Evolutionary conservation across 2,888 invertebrate genomes (phyloP).

Genomic region (Boloria selene): DNA sequence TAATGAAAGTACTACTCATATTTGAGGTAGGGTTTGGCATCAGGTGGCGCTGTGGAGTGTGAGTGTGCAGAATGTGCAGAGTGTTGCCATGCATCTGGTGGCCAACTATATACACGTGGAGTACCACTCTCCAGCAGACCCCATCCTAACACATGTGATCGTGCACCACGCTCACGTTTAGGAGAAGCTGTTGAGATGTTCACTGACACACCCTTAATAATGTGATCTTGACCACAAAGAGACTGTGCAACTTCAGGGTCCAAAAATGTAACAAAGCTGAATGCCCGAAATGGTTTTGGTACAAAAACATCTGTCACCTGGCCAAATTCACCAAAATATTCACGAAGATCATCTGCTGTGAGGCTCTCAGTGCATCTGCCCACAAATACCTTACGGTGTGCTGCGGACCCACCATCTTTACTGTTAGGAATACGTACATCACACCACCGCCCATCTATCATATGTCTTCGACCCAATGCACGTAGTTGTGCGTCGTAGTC

Average conservation of each 20-base stretch:
- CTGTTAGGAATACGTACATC: conserved; percentile 88
- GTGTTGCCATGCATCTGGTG: conserved; percentile 51
- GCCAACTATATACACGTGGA: conserved; percentile 55
- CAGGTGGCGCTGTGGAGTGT: conserved; percentile 49
- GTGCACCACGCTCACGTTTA: conserved; percentile 83
- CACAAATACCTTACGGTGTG: conserved; percentile 90
- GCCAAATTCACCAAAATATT: conserved; percentile 90
- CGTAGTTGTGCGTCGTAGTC: conserved; percentile 85
- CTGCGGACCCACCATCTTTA: conserved; percentile 85
- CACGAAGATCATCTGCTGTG: conserved; percentile 88
- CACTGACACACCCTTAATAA: conserved; percentile 92
- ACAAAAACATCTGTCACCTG: conserved; percentile 94
- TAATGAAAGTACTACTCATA: conserved; percentile 62
- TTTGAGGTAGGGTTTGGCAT: conserved; percentile 76
- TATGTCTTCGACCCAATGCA: conserved; percentile 84
- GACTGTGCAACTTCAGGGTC: conserved; percentile 91
- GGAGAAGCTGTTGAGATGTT: conserved; percentile 94
- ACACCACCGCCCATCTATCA: conserved; percentile 88
- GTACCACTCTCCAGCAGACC: conserved; percentile 60
- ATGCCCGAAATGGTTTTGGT: conserved; percentile 91
- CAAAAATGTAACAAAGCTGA: conserved; percentile 92
- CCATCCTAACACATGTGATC: conserved; percentile 59
- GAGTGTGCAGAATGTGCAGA: conserved; percentile 48
- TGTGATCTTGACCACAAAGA: conserved; percentile 91
- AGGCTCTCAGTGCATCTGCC: conserved; percentile 92